A percentile compares a stretch with the other conserved stretches of the same genome.
These are phyloP conservation scores for Taphrorychus bicolor DNA, from an alignment of 2,888 invertebrate genomes.

Conservation along the genomic window DNA sequence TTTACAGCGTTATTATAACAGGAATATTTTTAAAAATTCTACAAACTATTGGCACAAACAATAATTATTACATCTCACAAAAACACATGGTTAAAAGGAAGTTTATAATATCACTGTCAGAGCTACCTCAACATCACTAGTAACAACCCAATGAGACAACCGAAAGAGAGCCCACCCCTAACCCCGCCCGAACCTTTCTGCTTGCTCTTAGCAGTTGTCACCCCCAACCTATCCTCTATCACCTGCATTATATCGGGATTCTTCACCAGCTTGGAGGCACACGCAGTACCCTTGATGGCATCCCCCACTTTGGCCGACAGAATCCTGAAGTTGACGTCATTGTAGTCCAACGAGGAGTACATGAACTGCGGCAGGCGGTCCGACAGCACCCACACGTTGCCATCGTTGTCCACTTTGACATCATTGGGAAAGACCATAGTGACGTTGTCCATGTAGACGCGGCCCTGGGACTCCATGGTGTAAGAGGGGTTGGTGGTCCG, in stretches of 20 bases:
- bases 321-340: conserved; percentile 75
- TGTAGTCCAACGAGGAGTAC: conserved; percentile 68
- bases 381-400: conserved; percentile 77
- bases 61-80: background rate
- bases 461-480: conserved; percentile 73
- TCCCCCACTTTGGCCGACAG: conserved; percentile 72
- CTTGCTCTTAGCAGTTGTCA: background rate
- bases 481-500: conserved; percentile 73
- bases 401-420: conserved; percentile 75
- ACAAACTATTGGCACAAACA: conserved; percentile 6
- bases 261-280: conserved; percentile 65
- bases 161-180: background rate
- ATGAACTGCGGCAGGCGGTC: conserved; percentile 76
- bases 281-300: conserved; percentile 75
- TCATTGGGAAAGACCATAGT: conserved; percentile 79
- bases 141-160: background rate
- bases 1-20: conserved; percentile 6
- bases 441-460: conserved; percentile 73
- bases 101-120: background rate
- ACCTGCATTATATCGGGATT: conserved; percentile 44
- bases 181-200: background rate
- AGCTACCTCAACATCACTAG: background rate
- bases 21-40: conserved; percentile 4
- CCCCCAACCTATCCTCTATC: conserved; percentile 2
- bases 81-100: too few species aligned